These are phyloP conservation scores for Apis cerana DNA, from an alignment of 1,140 invertebrate species.

Conservation along the genomic window DNA sequence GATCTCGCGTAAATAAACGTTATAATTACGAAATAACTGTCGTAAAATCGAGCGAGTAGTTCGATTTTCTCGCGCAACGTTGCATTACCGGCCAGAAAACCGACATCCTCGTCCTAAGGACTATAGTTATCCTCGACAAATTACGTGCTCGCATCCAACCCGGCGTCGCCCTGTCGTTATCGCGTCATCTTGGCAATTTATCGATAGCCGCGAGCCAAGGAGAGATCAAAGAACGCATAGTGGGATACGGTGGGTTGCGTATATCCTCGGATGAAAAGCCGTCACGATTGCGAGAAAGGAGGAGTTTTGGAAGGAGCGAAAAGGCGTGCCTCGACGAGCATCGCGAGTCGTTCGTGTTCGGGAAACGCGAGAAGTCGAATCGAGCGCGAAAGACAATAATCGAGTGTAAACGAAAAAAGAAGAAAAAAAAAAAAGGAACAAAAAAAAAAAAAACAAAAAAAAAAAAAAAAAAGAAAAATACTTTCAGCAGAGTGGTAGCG, in stretches of 20 bases:
- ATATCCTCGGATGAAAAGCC: too few relatives aligned
- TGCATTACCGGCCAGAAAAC: slow-evolving; percentile 41
- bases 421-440: slow-evolving; percentile 24
- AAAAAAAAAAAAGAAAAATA: slow-evolving; percentile 48
- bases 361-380: slow-evolving; percentile 51
- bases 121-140: slow-evolving; percentile 54
- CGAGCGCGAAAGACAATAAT: slow-evolving; percentile 61
- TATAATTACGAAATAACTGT: slow-evolving; percentile 45
- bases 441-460: background rate
- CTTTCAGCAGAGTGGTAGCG: slow-evolving; percentile 72
- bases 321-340: background rate
- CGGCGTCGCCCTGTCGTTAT: slow-evolving; percentile 59
- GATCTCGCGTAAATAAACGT: background rate
- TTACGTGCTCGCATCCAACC: slow-evolving; percentile 49
- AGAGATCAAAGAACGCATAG: slow-evolving; percentile 32
- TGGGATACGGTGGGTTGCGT: background rate
- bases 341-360: slow-evolving; percentile 1
- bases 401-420: slow-evolving; percentile 34
- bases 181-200: slow-evolving; percentile 61
- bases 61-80: slow-evolving; percentile 3
- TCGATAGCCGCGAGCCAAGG: slow-evolving; percentile 49
- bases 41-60: slow-evolving; percentile 12
- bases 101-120: slow-evolving; percentile 26
- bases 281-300: too few relatives aligned
- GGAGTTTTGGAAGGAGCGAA: background rate